phyloP scores from a whole-genome alignment of 2,113 vertebrate species.

The Triplophysa siluroides region DNA sequence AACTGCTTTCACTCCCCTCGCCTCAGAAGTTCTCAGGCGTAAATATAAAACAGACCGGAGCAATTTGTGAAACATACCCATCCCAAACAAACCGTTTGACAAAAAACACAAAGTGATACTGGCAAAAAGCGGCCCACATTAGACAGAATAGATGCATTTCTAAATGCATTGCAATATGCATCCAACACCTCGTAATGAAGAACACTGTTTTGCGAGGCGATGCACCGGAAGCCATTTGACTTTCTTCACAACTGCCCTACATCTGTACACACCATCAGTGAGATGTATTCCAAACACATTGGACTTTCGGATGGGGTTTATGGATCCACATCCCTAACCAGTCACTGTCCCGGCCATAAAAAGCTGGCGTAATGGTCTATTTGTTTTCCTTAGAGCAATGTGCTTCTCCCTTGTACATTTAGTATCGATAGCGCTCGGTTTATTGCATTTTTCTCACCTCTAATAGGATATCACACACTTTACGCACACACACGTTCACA shows the following conservation, averaged over 20 bases:
- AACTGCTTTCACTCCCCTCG: background rate
- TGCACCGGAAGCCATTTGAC: background rate
- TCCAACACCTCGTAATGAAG: constrained; percentile 37
- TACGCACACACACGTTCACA: constrained; percentile 4
- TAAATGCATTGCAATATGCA: constrained; percentile 4
- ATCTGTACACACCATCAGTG: background rate
- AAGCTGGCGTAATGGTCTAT: constrained; percentile 68
- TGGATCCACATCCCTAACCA: constrained; percentile 64
- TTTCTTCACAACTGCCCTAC: background rate
- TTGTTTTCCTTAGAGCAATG: constrained; percentile 71
- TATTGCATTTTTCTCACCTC: constrained; percentile 57
- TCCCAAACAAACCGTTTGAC: constrained; percentile 53
- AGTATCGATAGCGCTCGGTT: constrained; percentile 60
- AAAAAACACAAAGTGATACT: constrained; percentile 35
- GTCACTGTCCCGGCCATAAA: constrained; percentile 70
- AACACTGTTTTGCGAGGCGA: background rate
- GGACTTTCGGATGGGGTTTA: constrained; percentile 50
- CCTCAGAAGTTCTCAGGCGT: constrained; percentile 37
- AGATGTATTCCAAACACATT: constrained; percentile 35
- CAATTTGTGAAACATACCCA: constrained; percentile 49
- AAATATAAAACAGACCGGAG: constrained; percentile 47
- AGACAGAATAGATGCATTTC: constrained; percentile 15
- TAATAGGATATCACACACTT: constrained; percentile 34
- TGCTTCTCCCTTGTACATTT: constrained; percentile 64
- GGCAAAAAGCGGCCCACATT: constrained; percentile 1